phyloP scores from a whole-genome alignment of 2,888 invertebrate genomes.

The Amphipyra berbera region DNA sequence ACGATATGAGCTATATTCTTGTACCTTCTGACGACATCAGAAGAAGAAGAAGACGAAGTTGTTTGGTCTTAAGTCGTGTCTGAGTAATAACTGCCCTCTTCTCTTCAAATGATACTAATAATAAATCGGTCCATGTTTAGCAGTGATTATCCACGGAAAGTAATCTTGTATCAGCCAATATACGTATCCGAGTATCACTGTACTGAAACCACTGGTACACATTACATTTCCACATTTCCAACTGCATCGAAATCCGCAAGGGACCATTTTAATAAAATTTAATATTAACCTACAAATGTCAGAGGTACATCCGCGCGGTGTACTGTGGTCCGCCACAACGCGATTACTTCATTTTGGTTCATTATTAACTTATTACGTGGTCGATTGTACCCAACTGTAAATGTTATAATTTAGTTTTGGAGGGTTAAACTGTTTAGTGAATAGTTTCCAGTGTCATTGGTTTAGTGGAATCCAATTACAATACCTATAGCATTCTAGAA shows the following conservation, averaged over 20 bases:
- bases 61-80: too few species aligned
- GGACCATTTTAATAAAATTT: conserved; percentile 43
- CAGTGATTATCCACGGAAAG: too few species aligned
- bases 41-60: too few species aligned
- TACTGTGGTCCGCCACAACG: conserved; percentile 37
- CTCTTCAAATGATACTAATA: too few species aligned
- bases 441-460: background rate
- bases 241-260: conserved; percentile 29
- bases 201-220: background rate
- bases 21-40: too few species aligned
- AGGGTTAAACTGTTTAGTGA: conserved; percentile 11
- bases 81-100: too few species aligned
- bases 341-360: conserved; percentile 45
- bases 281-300: conserved; percentile 29
- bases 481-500: conserved; percentile 10
- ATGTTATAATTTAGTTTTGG: conserved; percentile 7
- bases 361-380: conserved; percentile 51
- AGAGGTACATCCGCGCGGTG: conserved; percentile 10
- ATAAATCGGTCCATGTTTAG: too few species aligned
- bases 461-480: background rate
- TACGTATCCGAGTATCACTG: too few species aligned
- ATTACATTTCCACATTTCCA: conserved; percentile 18
- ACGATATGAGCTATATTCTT: too few species aligned
- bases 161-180: too few species aligned
- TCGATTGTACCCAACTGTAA: conserved; percentile 18